Percentiles rank a stretch among this genome's conserved stretches.
Evolutionary conservation across 1,140 invertebrate species (phyloP).

Genomic region (Dysdera silvatica): DNA sequence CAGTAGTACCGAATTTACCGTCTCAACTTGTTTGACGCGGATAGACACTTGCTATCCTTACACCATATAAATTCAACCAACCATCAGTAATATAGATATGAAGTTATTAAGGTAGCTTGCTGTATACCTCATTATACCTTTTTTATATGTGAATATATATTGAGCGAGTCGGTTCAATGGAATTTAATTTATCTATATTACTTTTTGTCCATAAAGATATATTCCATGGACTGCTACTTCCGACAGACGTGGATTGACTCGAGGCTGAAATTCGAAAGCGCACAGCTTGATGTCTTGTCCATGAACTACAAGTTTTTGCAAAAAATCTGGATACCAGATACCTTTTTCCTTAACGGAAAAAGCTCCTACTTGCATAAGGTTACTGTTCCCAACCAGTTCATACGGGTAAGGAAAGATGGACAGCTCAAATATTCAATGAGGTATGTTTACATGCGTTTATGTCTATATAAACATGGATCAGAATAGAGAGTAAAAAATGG

Average conservation of each 20-base stretch:
- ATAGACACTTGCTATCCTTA: too few relatives aligned
- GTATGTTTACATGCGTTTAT: constrained; percentile 37
- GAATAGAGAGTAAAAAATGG: too few relatives aligned
- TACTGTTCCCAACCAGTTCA: constrained; percentile 47
- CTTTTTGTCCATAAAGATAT: constrained; percentile 43
- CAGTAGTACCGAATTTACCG: too few relatives aligned
- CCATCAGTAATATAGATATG: too few relatives aligned
- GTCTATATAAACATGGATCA: too few relatives aligned
- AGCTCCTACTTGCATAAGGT: constrained; percentile 46
- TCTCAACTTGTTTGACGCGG: too few relatives aligned
- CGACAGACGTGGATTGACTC: constrained; percentile 55
- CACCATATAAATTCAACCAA: too few relatives aligned
- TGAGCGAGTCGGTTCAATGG: too few relatives aligned
- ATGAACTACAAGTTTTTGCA: constrained; percentile 50
- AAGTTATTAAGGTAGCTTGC: too few relatives aligned
- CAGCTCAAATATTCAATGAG: constrained; percentile 46
- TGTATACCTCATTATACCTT: too few relatives aligned
- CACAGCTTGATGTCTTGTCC: constrained; percentile 43
- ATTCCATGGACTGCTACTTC: constrained; percentile 58
- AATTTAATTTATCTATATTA: not conserved
- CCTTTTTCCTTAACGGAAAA: constrained; percentile 54
- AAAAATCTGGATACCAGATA: constrained; percentile 56
- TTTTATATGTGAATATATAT: too few relatives aligned
- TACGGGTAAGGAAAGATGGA: constrained; percentile 44
- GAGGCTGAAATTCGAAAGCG: constrained; percentile 46